These are phyloP conservation scores for Megaleporinus macrocephalus DNA, from an alignment of 2,113 vertebrate species.

Conservation along the genomic window DNA sequence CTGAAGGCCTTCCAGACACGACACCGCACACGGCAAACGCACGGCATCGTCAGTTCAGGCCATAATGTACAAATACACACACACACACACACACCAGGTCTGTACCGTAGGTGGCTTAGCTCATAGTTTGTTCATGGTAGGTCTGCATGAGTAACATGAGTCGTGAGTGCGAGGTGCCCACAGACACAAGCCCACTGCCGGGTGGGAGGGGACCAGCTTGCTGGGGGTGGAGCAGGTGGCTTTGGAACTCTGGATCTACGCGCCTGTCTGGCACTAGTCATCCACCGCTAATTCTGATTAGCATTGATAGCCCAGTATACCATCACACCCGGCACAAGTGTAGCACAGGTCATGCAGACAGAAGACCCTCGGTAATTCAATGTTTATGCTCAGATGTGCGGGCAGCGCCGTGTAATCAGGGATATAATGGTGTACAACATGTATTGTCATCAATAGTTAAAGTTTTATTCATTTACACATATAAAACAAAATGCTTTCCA, in stretches of 20 bases:
- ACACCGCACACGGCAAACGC: background rate
- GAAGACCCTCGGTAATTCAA: background rate
- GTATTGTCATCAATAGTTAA: too few species aligned
- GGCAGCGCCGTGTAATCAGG: too few species aligned
- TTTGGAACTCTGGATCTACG: background rate
- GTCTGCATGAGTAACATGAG: slow-evolving; percentile 51
- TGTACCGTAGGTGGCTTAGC: slow-evolving; percentile 45
- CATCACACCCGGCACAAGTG: slow-evolving; percentile 20
- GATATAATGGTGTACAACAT: background rate
- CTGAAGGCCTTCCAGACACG: slow-evolving; percentile 32
- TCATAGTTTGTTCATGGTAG: slow-evolving; percentile 33
- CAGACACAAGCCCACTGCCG: slow-evolving; percentile 15
- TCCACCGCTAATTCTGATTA: background rate
- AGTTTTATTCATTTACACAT: too few species aligned
- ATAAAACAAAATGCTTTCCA: too few species aligned
- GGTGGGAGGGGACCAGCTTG: slow-evolving; percentile 43
- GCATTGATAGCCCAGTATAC: background rate
- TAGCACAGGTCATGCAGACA: background rate
- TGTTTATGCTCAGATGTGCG: background rate
- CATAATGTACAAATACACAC: background rate
- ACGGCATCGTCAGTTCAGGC: slow-evolving; percentile 21
- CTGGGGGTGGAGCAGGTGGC: slow-evolving; percentile 51
- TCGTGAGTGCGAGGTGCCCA: slow-evolving; percentile 51
- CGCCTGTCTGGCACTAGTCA: slow-evolving; percentile 20
- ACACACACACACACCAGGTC: slow-evolving; percentile 7